Percentiles rank a stretch among this genome's conserved stretches.
Conservation (phyloP, 1,140 invertebrate species). For the Thrips palmi region DNA sequence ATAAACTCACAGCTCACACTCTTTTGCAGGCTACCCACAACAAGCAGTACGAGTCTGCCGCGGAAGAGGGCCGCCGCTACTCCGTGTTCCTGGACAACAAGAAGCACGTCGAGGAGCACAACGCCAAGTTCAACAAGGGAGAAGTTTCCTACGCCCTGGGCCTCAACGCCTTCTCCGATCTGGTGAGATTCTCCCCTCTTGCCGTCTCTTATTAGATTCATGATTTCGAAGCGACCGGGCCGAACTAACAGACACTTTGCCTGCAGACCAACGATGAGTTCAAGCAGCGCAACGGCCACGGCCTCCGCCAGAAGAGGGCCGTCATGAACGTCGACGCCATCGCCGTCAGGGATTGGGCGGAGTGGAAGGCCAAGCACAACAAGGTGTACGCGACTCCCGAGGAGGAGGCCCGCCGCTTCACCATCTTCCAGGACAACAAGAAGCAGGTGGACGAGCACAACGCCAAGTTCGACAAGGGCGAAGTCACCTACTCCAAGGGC, state of each 20-base stretch:
- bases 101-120: conserved; percentile 6
- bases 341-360: too few species aligned
- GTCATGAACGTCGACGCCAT: too few species aligned
- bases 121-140: conserved; percentile 6
- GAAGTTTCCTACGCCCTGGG: conserved; percentile 1
- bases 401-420: conserved; percentile 1
- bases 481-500: conserved; percentile 1
- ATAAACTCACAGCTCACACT: too few species aligned
- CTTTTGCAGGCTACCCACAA: too few species aligned
- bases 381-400: conserved; percentile 1
- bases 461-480: conserved; percentile 5
- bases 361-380: not conserved
- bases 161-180: conserved; percentile 6
- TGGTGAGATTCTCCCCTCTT: too few species aligned
- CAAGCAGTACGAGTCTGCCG: conserved; percentile 2
- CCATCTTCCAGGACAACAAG: not conserved
- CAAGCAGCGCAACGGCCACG: too few species aligned
- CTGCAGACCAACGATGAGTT: too few species aligned
- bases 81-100: not conserved
- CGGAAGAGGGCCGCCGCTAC: conserved; percentile 2
- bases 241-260: too few species aligned
- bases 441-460: conserved; percentile 7
- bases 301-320: too few species aligned
- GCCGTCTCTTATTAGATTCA: too few species aligned
- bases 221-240: too few species aligned